Percentiles rank a stretch among this genome's conserved stretches.
Conservation (phyloP, 2,888 invertebrate species). For the Acholoe squamosa region DNA sequence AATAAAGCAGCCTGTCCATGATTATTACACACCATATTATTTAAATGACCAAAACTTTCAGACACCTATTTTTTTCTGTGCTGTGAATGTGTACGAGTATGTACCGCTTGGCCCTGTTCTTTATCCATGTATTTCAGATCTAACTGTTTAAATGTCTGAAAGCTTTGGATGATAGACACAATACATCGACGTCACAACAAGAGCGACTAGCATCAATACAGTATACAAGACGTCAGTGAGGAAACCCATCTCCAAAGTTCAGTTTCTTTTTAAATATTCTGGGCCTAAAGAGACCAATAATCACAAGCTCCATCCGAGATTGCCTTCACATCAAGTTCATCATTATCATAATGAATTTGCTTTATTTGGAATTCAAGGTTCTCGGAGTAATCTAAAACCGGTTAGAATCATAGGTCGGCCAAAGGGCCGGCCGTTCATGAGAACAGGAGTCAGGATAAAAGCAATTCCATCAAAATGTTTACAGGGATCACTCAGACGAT, state of each 20-base stretch:
- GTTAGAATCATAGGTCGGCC: neutral
- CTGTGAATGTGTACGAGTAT: too few species aligned
- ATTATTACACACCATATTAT: constrained; percentile 12
- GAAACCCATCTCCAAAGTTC: neutral
- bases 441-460: constrained; percentile 4
- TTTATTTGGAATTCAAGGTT: constrained; percentile 17
- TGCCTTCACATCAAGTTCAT: constrained; percentile 19
- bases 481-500: constrained; percentile 51
- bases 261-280: neutral
- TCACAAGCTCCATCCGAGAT: neutral
- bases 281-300: neutral
- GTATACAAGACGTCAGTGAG: neutral
- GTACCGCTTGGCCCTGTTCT: too few species aligned
- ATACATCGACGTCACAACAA: constrained; percentile 38
- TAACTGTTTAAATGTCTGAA: neutral
- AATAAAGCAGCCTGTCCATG: constrained; percentile 39
- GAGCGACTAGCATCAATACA: constrained; percentile 43
- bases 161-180: constrained; percentile 12
- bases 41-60: neutral
- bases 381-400: constrained; percentile 38
- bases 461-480: constrained; percentile 22
- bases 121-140: too few species aligned
- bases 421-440: neutral
- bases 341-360: neutral
- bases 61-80: neutral